These are phyloP conservation scores for Cygnus olor DNA, from an alignment of 2,797 vertebrate genomes.

Conservation along the genomic window DNA sequence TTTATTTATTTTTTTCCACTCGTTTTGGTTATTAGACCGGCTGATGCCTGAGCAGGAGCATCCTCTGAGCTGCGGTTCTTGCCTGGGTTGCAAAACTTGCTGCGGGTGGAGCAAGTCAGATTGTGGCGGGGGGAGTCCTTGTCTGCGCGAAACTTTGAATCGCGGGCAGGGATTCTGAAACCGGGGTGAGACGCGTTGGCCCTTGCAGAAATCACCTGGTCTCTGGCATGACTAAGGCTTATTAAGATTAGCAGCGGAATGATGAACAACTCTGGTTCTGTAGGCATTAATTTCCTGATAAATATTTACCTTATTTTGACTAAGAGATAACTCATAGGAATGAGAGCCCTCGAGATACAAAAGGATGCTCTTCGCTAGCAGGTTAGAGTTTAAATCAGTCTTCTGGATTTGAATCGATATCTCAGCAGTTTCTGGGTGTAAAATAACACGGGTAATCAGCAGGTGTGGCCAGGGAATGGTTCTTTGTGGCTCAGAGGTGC, in stretches of 20 bases:
- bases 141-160: constrained; percentile 27
- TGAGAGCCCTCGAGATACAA: not conserved
- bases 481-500: not conserved
- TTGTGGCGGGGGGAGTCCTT: not conserved
- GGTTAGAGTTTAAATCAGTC: not conserved
- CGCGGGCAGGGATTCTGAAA: not conserved
- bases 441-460: not conserved
- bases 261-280: not conserved
- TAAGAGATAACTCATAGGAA: not conserved
- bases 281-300: constrained; percentile 7
- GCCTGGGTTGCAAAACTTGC: constrained; percentile 49
- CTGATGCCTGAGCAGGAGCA: not conserved
- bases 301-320: constrained; percentile 35
- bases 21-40: not conserved
- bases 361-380: not conserved
- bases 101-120: not conserved
- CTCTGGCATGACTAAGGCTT: constrained; percentile 56
- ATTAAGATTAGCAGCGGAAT: not conserved
- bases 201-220: constrained; percentile 5
- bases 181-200: not conserved
- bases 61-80: not conserved
- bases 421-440: not conserved
- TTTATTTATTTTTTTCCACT: not conserved
- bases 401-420: not conserved
- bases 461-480: not conserved